phyloP scores from a whole-genome alignment of 2,888 invertebrate genomes.

The Leucozona laternaria region DNA sequence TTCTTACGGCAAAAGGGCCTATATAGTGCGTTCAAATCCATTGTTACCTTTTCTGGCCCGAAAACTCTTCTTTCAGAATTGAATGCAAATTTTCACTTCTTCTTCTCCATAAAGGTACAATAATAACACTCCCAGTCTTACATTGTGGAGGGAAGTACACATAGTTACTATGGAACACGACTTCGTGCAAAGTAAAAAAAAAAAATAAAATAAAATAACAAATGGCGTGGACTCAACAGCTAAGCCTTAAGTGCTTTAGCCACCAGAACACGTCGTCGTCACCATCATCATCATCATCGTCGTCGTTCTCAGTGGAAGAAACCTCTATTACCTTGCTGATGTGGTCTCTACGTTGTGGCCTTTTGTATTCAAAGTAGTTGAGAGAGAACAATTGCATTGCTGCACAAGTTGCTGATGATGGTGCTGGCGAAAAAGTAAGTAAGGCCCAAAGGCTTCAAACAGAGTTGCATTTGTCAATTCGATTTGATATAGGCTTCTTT shows the following conservation, averaged over 20 bases:
- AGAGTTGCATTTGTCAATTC: constrained; percentile 12
- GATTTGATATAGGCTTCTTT: not conserved
- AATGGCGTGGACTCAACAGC: constrained; percentile 55
- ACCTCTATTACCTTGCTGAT: constrained; percentile 36
- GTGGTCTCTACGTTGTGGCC: constrained; percentile 52
- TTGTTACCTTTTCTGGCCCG: constrained; percentile 65
- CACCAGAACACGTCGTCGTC: constrained; percentile 65
- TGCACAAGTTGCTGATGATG: constrained; percentile 27
- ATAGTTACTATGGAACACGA: constrained; percentile 35
- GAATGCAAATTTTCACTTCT: constrained; percentile 72
- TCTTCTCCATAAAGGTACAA: constrained; percentile 1
- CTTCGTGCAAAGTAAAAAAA: constrained; percentile 27
- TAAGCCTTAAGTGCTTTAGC: constrained; percentile 63
- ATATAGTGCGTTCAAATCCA: constrained; percentile 57
- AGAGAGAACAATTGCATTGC: constrained; percentile 62
- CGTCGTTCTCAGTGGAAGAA: constrained; percentile 6
- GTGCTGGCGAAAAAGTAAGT: constrained; percentile 26
- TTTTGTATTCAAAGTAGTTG: constrained; percentile 74
- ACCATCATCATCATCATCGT: constrained; percentile 53
- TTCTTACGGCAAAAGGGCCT: constrained; percentile 31
- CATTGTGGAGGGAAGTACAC: constrained; percentile 5
- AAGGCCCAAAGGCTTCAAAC: constrained; percentile 10
- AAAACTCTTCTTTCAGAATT: constrained; percentile 61
- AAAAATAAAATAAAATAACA: too few species aligned
- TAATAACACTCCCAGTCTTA: constrained; percentile 25